Conservation (phyloP, 2,797 vertebrate species). For the Ctenopoma multispine region DNA sequence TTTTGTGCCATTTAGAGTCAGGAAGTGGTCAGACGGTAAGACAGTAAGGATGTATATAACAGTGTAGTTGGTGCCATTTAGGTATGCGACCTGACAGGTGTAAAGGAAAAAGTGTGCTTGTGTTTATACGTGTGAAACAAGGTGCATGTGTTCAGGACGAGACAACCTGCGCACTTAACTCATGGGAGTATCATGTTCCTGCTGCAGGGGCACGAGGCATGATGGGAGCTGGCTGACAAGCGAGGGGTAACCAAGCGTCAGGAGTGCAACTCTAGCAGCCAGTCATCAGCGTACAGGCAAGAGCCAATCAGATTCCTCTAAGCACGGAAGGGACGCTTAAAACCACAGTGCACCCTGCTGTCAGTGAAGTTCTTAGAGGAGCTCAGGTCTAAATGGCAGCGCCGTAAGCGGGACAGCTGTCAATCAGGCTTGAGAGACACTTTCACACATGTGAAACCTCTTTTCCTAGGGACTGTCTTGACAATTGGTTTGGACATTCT, state of each 20-base stretch:
- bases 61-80: conserved; percentile 37
- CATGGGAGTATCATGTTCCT: conserved; percentile 35
- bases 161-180: conserved; percentile 42
- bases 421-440: conserved; percentile 42
- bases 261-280: conserved; percentile 40
- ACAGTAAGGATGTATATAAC: conserved; percentile 42
- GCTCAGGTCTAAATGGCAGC: conserved; percentile 21
- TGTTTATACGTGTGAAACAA: conserved; percentile 27
- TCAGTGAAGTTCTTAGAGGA: conserved; percentile 10
- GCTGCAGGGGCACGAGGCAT: conserved; percentile 37
- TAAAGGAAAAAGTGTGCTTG: conserved; percentile 31
- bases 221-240: conserved; percentile 61
- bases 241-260: conserved; percentile 45
- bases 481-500: conserved; percentile 41
- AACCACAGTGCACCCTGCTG: conserved; percentile 23
- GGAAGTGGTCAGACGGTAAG: conserved; percentile 61
- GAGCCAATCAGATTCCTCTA: conserved; percentile 34
- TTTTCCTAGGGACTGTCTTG: background rate
- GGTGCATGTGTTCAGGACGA: conserved; percentile 22
- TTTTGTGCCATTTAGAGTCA: conserved; percentile 67
- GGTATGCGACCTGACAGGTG: conserved; percentile 63
- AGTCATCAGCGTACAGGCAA: conserved; percentile 20
- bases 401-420: conserved; percentile 40
- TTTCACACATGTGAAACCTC: conserved; percentile 31
- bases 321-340: conserved; percentile 31